Percentiles rank a stretch among this genome's conserved stretches.
These are phyloP conservation scores for Dipodomys ordii DNA, from an alignment of 2,113 vertebrate genomes.

Conservation along the genomic window DNA sequence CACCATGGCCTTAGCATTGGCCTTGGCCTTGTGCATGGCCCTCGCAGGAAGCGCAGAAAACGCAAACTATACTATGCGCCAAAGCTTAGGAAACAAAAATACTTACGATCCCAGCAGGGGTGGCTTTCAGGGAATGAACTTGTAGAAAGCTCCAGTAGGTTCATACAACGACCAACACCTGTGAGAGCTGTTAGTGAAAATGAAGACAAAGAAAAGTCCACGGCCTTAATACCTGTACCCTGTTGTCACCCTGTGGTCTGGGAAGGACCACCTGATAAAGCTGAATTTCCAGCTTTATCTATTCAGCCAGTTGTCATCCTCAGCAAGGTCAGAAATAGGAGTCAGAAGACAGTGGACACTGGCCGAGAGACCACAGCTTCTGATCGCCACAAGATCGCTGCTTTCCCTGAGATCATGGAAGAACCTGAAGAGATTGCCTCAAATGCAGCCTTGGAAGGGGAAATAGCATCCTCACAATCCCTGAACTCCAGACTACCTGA, in stretches of 20 bases:
- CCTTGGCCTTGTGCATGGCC: no score
- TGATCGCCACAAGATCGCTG: not conserved
- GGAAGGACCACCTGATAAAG: not conserved
- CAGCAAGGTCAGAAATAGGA: not conserved
- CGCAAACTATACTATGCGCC: no score
- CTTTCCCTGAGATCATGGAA: not conserved
- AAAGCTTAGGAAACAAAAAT: no score
- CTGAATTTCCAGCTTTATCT: slow-evolving; percentile 1
- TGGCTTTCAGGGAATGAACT: not conserved
- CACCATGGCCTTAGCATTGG: no score
- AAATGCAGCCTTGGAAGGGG: no score
- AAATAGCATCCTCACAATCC: not conserved
- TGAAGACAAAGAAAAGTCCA: no score
- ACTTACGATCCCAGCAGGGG: no score
- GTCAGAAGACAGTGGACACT: not conserved
- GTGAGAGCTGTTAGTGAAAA: no score
- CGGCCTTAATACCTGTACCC: not conserved
- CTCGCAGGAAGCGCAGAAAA: no score
- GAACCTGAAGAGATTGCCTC: not conserved
- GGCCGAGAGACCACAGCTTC: not conserved
- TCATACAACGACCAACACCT: not conserved
- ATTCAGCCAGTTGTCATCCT: not conserved
- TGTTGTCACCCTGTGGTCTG: no score
- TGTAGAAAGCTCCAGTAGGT: not conserved
- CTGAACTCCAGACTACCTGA: no score